Evolutionary conservation across 2,113 vertebrate genomes (phyloP).

Genomic region (Neotoma lepida): DNA sequence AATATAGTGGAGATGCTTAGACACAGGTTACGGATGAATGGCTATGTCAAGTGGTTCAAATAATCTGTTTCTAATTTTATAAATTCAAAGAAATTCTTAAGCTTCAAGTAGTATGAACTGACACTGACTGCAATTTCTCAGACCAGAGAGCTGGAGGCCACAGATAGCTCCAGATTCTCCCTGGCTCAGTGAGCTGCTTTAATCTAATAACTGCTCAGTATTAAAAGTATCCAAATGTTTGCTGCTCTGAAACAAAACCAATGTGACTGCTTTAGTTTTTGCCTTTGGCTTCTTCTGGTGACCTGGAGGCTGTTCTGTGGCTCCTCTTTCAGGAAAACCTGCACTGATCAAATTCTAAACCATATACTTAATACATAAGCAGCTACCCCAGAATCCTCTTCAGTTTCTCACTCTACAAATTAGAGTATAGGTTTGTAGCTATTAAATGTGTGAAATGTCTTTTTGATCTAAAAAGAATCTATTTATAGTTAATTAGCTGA

Average conservation of each 20-base stretch:
- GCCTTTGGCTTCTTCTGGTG: background rate
- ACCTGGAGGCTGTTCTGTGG: background rate
- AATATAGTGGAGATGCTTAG: conserved; percentile 37
- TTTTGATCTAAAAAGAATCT: conserved; percentile 17
- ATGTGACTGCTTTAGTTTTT: conserved; percentile 40
- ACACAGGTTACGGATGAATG: conserved; percentile 42
- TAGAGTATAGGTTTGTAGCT: background rate
- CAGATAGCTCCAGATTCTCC: conserved; percentile 62
- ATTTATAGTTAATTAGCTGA: background rate
- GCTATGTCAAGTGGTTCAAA: conserved; percentile 46
- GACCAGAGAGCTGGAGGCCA: conserved; percentile 64
- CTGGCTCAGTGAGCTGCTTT: conserved; percentile 55
- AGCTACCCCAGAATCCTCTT: background rate
- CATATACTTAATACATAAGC: background rate
- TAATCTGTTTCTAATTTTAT: conserved; percentile 73
- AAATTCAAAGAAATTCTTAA: conserved; percentile 69
- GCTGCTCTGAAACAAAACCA: conserved; percentile 63
- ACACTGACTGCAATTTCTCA: conserved; percentile 75
- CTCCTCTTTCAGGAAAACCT: background rate
- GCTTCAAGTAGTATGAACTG: conserved; percentile 55
- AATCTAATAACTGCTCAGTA: conserved; percentile 73
- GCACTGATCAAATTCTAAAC: background rate
- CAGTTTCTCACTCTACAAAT: conserved; percentile 27
- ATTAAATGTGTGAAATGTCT: background rate
- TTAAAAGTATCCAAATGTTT: conserved; percentile 70